Evolutionary conservation across 1,140 invertebrate species (phyloP), one percentile per base, ranked within the genome.

Genomic region (Procambarus virginalis): DNA sequence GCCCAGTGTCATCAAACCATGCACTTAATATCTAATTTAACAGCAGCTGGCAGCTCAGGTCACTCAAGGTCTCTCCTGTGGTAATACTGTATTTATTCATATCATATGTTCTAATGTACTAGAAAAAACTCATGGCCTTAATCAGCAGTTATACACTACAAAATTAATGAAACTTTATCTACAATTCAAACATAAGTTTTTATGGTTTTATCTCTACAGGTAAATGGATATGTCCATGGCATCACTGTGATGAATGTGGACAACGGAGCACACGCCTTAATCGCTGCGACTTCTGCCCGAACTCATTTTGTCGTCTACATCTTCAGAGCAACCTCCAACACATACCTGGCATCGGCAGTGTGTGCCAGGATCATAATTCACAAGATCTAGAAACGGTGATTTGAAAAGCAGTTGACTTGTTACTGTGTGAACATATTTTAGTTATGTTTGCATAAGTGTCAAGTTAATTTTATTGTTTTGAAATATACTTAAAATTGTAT

Each of bases 211-310:
- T 10, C n/a, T 22, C 64, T 89, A 49, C 91, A 95, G 95, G 95
- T 45, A 94, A 94, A 82, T 95, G 95, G 95, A 92, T 94, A 12
- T 96, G 95, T 91, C 95, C 95, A 0, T 95, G 95, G 94, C 95
- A 96, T 92, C 95, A 95, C 91, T 96, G 95, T 93, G 95, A 95
- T 93, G 93, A 94, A 2, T 96, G 95, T 93, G 94, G 95, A 17
- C 94, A 94, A 87, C 92, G 93, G 34, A 94, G 95, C 60, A 78
- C 82, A 68, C 81, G 81, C 10, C 91, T 93, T 0, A 93, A 93
- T 80, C 92, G 94, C 70, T 96, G 95, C 93, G 92, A 92, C 5
- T 93, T 94, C 83, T 96, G 95, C 93, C 95, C 95, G 0, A 95
- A 95, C 92, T 95, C 95, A 2, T 95, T 94, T 92, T 96, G 95